Percentiles rank a stretch among this genome's conserved stretches.
These are phyloP conservation scores for Chamaea fasciata DNA, from an alignment of 2,113 vertebrate genomes.

Conservation along the genomic window DNA sequence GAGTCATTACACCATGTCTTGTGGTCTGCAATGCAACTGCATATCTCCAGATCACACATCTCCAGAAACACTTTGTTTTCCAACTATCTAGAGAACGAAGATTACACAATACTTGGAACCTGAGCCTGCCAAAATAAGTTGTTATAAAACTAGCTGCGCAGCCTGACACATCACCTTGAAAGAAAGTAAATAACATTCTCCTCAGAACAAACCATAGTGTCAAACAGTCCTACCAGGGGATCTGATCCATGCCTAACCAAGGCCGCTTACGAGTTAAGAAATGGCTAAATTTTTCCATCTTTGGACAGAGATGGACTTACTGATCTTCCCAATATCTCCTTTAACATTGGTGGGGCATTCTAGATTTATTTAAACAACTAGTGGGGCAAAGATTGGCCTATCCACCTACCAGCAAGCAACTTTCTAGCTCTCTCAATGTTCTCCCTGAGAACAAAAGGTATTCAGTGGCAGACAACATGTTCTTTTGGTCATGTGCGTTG, in stretches of 20 bases:
- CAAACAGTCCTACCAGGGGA: background rate
- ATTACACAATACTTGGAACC: conserved; percentile 33
- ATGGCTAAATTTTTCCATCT: background rate
- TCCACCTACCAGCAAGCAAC: background rate
- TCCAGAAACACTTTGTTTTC: conserved; percentile 8
- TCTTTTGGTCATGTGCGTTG: background rate
- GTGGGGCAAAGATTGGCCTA: background rate
- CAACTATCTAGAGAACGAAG: background rate
- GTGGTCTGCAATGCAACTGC: background rate
- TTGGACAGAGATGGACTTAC: background rate
- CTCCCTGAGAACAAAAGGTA: background rate
- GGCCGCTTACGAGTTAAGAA: background rate
- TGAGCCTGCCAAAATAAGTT: conserved; percentile 13
- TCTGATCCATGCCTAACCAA: background rate
- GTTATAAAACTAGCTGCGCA: conserved; percentile 6
- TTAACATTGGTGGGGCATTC: background rate
- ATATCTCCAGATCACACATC: background rate
- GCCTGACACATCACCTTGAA: background rate
- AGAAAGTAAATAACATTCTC: background rate
- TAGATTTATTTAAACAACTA: background rate
- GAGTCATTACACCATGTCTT: background rate
- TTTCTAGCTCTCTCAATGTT: background rate
- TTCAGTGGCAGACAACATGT: background rate
- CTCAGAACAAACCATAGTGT: background rate
- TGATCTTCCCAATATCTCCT: background rate